Base-by-base conservation (phyloP, 2,797 vertebrate species). In the Trachops cirrhosus region DNA sequence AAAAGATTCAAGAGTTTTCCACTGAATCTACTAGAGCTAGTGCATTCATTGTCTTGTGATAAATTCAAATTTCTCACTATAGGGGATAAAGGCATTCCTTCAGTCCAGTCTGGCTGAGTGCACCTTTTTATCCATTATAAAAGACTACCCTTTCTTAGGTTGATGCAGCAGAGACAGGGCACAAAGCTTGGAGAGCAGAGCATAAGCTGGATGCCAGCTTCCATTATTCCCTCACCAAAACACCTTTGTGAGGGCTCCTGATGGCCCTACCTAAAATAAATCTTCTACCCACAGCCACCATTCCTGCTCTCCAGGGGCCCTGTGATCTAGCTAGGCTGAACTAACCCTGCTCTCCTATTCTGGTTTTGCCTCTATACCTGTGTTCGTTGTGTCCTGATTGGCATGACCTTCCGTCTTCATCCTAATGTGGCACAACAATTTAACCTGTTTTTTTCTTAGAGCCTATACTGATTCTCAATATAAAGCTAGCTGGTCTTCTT, bases 401-500 rank as follows among this genome's bases (percentile, higher is more conserved):
- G 29, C 73, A 18, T 78, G 54, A 78, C 10, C 74, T 86, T 73
- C 68, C 14, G 2, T 29, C 44, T 78, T 34, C 71, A 26, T 54
- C 24, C 68, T 54, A 68, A 41, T 26, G n/a, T 32, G 75, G n/a
- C 34, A 71, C 48, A 79, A 64, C 46, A 68, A 22, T 93, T 64
- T 89, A 48, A 79, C 64, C 29, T 37, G 22, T 74, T 94, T 78
- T 46, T 62, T 85, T 22, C 92, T 48, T 48, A 74, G 70, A 67
- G 48, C 48, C 18, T 79, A 2, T 19, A 59, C 26, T 16, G 34
- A 95, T 73, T 89, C 64, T 41, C 95, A 71, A 90, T 39, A 79
- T 94, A 54, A 89, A 91, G 32, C 24, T 21, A 71, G 73, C 62
- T 78, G 73, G 77, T 83, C 57, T 52, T 91, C 78, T 93, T 83